Evolutionary conservation across 2,888 invertebrate genomes (phyloP), one percentile per base, ranked within the genome.

Genomic region (Macrosiphum euphorbiae): DNA sequence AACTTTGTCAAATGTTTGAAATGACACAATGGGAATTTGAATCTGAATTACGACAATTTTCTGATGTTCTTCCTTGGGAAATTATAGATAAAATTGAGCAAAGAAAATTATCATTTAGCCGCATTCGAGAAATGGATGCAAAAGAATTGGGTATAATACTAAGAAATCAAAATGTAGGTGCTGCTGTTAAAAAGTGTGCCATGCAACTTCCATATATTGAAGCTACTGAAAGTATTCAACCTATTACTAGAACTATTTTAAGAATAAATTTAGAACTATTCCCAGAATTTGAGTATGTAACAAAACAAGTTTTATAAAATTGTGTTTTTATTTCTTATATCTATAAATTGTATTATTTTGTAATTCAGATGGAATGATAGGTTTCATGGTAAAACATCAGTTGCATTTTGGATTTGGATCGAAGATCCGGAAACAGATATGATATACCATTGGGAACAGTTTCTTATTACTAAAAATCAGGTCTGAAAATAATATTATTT

Each of bases 341-440:
- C 13, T 50, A n/a, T 67, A 90, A 5, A 13, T 85, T 89, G 3
- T 55, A 67, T 94, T 84, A 47, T 67, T 67, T 67, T 88, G 3
- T 61, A 92, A 92, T 78, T 96, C 95, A 97, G 97, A 94, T 99
- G 99, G 99, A 98, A 98, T 95, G 98, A 99, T 95, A 97, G 97
- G 95, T 97, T 99, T 89, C 99, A 99, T 95, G 98, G 99, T 0
- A 98, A 97, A 96, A 97, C 97, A 0, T 97, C 98, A 0, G 98
- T 99, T 96, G 97, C 98, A 0, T 99, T 99, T 96, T 99, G 99
- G 98, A 97, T 99, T 94, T 99, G 99, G 99, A 98, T 99, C 58
- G 99, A 99, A 96, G 99, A 99, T 96, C 98, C 99, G 0, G 98
- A 98, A 85, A 98, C 97, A 91, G 98, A 99, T 95, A 97, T 97